These are phyloP conservation scores for Dendrolimus pini DNA, from an alignment of 2,888 invertebrate species.

Conservation along the genomic window DNA sequence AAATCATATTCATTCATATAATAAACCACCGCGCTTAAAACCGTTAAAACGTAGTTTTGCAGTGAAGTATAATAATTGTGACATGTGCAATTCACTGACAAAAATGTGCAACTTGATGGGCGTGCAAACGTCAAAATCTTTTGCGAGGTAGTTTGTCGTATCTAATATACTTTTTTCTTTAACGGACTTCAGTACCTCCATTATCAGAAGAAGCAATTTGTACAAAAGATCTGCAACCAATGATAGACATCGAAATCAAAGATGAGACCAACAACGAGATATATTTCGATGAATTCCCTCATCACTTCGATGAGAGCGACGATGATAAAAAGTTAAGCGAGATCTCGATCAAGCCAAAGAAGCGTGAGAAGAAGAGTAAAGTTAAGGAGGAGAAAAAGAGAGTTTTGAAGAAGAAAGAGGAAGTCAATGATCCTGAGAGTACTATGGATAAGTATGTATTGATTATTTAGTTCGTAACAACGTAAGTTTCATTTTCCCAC, in stretches of 20 bases:
- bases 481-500: too few species aligned
- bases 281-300: conserved; percentile 40
- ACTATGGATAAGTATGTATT: conserved; percentile 44
- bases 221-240: conserved; percentile 8
- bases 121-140: too few species aligned
- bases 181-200: too few species aligned
- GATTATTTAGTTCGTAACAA: background rate
- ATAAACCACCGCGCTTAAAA: too few species aligned
- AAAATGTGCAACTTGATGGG: too few species aligned
- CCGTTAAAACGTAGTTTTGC: too few species aligned
- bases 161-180: too few species aligned
- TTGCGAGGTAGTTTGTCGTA: too few species aligned
- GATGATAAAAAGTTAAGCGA: conserved; percentile 45
- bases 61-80: too few species aligned
- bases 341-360: conserved; percentile 26
- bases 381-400: conserved; percentile 24
- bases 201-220: conserved; percentile 1
- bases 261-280: conserved; percentile 39
- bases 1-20: too few species aligned
- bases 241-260: conserved; percentile 32
- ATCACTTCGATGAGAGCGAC: conserved; percentile 41
- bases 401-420: conserved; percentile 20
- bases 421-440: conserved; percentile 22
- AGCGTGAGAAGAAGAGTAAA: conserved; percentile 22
- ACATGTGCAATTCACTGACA: too few species aligned